Evolutionary conservation across 2,797 vertebrate species (phyloP), one percentile per base, ranked within the genome.

Genomic region (Sebastes melanostomus): DNA sequence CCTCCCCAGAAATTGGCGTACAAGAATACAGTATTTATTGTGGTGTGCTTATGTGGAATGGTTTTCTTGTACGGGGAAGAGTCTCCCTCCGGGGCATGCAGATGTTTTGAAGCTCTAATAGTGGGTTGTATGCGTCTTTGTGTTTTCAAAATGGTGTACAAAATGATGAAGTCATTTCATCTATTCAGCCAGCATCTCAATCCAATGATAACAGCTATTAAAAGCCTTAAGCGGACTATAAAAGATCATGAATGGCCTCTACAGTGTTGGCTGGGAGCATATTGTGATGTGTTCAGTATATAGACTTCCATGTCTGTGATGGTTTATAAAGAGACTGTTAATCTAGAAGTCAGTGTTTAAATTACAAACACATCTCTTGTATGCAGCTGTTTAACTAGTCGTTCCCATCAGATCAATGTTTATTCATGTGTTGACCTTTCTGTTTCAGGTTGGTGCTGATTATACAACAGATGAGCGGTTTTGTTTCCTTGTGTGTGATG

Each of bases 361-460:
- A 83, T 70, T 27, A 58, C 24, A 68, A 50, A 72, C 34, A 78
- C 18, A 18, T 29, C 42, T 69, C 75, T 66, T 65, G 11, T 61
- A 27, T 66, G 68, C 54, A 63, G 71, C 60, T 88, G 80, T 88
- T 91, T 72, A 81, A 76, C 78, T 70, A 61, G 59, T 78, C 36
- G 62, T 32, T 81, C 70, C 80, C 55, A 38, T 83, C 61, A 29
- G 52, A 81, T 78, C 78, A 32, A 38, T 88, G 86, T 90, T 93
- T 90, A 87, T 86, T 89, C 84, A 92, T 80, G 78, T 89, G 84
- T 82, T 83, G 87, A 90, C 80, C 74, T 83, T 89, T 90, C 84
- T 79, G 11, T 76, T 90, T 86, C 81, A 86, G 87, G 77, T 90
- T 78, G 73, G 66, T 54, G 38, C 70, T 80, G 82, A 89, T 91